Evolutionary conservation across 2,113 vertebrate genomes (phyloP).

Genomic region (Oriolus oriolus): DNA sequence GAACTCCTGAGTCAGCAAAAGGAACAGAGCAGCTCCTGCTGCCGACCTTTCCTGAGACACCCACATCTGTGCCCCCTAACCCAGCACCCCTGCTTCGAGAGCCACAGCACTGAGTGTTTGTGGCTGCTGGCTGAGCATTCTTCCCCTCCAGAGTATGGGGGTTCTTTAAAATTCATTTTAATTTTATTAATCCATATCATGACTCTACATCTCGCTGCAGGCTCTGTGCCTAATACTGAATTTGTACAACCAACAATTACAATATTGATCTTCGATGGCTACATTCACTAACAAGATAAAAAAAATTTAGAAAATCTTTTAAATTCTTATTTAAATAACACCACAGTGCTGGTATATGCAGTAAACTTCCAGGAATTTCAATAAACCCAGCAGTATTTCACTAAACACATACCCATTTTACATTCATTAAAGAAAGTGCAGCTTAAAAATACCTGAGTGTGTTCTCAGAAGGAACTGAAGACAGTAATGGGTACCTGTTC

Average conservation of each 20-base stretch:
- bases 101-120: not conserved
- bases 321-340: not conserved
- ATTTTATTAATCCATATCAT: not conserved
- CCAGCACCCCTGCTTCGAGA: not conserved
- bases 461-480: not conserved
- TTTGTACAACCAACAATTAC: not conserved
- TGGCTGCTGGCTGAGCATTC: not conserved
- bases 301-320: not conserved
- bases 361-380: not conserved
- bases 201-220: not conserved
- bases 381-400: not conserved
- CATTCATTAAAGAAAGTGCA: not conserved
- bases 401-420: not conserved
- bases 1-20: not conserved
- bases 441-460: not conserved
- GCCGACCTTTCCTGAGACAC: not conserved
- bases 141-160: not conserved
- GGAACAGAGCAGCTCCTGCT: not conserved
- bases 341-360: not conserved
- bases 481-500: not conserved
- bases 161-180: not conserved
- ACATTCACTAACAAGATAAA: not conserved
- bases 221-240: not conserved
- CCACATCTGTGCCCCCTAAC: not conserved
- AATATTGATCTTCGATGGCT: not conserved